Percentiles rank a stretch among this genome's conserved stretches.
Conservation (phyloP, 2,888 invertebrate species). For the Tuta absoluta region DNA sequence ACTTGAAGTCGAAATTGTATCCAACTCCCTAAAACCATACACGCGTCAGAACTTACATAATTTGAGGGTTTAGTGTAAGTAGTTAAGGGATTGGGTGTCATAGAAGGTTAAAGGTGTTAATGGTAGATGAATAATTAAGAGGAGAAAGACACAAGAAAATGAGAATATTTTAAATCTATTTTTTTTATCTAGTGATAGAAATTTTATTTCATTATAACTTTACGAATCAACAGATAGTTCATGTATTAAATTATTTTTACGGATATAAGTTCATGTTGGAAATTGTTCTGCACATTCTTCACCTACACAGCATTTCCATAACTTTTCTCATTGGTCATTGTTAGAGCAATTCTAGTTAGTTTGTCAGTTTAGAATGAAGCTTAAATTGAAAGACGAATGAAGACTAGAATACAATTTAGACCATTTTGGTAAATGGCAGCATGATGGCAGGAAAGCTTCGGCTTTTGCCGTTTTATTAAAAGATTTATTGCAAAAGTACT, state of each 20-base stretch:
- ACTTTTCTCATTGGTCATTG: slow-evolving; percentile 6
- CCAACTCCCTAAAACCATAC: slow-evolving; percentile 83
- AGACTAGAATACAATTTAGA: neutral
- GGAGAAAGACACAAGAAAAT: too few relatives aligned
- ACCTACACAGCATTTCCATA: neutral
- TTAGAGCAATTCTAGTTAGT: neutral
- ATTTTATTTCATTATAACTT: too few relatives aligned
- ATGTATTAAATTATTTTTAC: too few relatives aligned
- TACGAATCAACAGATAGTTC: too few relatives aligned
- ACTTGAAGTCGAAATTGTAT: slow-evolving; percentile 91
- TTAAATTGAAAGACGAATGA: neutral
- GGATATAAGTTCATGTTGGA: neutral
- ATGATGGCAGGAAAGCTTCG: too few relatives aligned
- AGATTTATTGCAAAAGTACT: too few relatives aligned
- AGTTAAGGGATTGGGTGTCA: neutral
- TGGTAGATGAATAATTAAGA: neutral
- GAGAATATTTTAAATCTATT: too few relatives aligned
- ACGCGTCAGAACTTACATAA: slow-evolving; percentile 41
- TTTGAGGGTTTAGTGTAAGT: slow-evolving; percentile 6
- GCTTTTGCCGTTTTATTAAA: too few relatives aligned
- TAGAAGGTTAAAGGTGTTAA: neutral
- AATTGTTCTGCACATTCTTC: neutral
- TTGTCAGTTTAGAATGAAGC: neutral
- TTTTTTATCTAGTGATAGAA: too few relatives aligned
- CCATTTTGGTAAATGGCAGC: too few relatives aligned